These are phyloP conservation scores for Rhadinocentrus ornatus DNA, from an alignment of 2,797 vertebrate genomes.

Conservation along the genomic window DNA sequence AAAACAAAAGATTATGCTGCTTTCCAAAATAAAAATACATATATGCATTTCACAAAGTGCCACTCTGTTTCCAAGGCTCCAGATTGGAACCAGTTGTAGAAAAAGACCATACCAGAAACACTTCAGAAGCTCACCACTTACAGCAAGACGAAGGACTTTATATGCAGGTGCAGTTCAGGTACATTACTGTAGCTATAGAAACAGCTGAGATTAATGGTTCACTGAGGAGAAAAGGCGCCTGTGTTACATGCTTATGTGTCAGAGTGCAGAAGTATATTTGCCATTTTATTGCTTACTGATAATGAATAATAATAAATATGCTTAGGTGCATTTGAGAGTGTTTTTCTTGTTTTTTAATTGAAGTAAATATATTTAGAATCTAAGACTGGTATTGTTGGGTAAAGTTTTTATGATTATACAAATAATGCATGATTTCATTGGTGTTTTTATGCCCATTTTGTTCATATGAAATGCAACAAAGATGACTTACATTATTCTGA, in stretches of 20 bases:
- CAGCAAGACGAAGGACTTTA: not conserved
- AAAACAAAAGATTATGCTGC: not conserved
- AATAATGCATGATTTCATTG: too few relatives aligned
- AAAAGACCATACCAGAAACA: not conserved
- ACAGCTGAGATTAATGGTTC: not conserved
- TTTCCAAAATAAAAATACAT: not conserved
- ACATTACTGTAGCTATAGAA: not conserved
- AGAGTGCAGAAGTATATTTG: not conserved
- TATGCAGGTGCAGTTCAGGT: not conserved
- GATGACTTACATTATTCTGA: too few relatives aligned
- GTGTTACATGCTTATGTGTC: not conserved
- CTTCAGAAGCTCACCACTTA: not conserved
- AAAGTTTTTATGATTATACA: too few relatives aligned
- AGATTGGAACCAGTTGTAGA: not conserved
- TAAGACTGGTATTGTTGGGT: too few relatives aligned
- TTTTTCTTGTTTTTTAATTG: too few relatives aligned
- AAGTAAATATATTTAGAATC: too few relatives aligned
- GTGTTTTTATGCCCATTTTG: too few relatives aligned
- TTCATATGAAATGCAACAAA: too few relatives aligned
- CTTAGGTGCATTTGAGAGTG: too few relatives aligned
- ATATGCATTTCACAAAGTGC: not conserved
- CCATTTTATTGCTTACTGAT: not conserved
- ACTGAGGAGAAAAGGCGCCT: not conserved
- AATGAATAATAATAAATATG: not conserved
- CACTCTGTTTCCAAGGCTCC: not conserved